Base-by-base conservation (phyloP, 2,888 invertebrate genomes). In the Ectobius pallidus region DNA sequence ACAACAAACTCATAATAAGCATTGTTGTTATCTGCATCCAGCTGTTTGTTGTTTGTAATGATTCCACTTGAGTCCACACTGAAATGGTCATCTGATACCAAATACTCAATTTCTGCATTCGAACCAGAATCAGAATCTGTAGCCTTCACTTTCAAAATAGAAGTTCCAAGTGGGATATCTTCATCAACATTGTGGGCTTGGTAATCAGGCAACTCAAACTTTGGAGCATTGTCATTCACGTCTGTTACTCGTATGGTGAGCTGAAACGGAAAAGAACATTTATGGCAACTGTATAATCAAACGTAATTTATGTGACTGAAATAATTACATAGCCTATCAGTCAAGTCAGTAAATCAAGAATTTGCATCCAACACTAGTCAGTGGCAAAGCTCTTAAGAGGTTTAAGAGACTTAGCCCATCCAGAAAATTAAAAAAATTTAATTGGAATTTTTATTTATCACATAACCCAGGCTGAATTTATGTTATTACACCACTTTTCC, bases 171-270 rank as follows among this genome's bases (percentile, higher is more conserved):
- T 0, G 95, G 92, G 77, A 96, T 93, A 81, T 98, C 97, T 85
- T 98, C 97, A 80, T 96, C 95, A 1, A 97, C 94, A 81, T 97
- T 97, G 83, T 96, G 96, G 0, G 96, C 96, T 83, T 97, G 97
- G 83, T 98, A 98, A 83, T 98, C 95, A 0, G 97, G 97, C 76
- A 98, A 85, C 84, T 97, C 97, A 81, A 96, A 97, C 83, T 96
- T 95, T 0, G 98, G 98, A 9, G 96, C 94, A 83, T 99, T 98
- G 85, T 99, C 99, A 82, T 99, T 99, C 55, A 97, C 95, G 83
- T 99, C 99, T 6, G 94, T 94, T 58, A 99, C 96, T 76, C 95
- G 90, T 76, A 97, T 96, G 2, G 95, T 96, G 62, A 96, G 83
- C 95, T 96, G 86, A 49, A 88, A 87, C 75, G 76, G 73, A 73